phyloP scores from a whole-genome alignment of 2,797 vertebrate genomes.

The Gobionotothen gibberifrons region DNA sequence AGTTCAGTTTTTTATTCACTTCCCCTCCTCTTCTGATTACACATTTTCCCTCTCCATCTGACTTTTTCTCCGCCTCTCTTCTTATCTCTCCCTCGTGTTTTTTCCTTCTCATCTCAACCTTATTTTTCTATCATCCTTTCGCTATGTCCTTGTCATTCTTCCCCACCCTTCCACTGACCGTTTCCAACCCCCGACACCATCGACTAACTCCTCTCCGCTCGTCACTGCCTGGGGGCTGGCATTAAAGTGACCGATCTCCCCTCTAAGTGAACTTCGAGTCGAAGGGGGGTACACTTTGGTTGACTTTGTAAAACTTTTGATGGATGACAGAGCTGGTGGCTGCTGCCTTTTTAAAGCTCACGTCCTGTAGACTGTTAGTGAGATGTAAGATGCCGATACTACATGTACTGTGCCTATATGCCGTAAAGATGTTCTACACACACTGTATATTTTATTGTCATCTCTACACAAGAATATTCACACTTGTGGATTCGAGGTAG shows the following conservation, averaged over 20 bases:
- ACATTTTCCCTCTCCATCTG: constrained; percentile 14
- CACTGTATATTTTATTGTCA: neutral
- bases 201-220: constrained; percentile 24
- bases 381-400: constrained; percentile 18
- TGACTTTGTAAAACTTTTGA: constrained; percentile 74
- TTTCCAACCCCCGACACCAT: constrained; percentile 8
- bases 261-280: constrained; percentile 19
- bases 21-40: constrained; percentile 37
- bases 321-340: constrained; percentile 43
- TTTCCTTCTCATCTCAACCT: constrained; percentile 4
- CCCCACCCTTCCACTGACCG: constrained; percentile 34
- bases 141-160: constrained; percentile 30
- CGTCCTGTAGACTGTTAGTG: constrained; percentile 41
- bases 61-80: constrained; percentile 11
- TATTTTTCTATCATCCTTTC: neutral
- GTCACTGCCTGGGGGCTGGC: constrained; percentile 32
- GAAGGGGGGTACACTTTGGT: constrained; percentile 18
- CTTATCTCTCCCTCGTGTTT: constrained; percentile 2
- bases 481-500: constrained; percentile 2
- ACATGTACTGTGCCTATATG: neutral
- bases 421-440: neutral
- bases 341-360: constrained; percentile 34
- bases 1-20: constrained; percentile 32
- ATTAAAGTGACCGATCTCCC: constrained; percentile 56
- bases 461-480: neutral